These are phyloP conservation scores for Chaetorhynchus papuensis DNA, from an alignment of 2,113 vertebrate species.

Conservation along the genomic window DNA sequence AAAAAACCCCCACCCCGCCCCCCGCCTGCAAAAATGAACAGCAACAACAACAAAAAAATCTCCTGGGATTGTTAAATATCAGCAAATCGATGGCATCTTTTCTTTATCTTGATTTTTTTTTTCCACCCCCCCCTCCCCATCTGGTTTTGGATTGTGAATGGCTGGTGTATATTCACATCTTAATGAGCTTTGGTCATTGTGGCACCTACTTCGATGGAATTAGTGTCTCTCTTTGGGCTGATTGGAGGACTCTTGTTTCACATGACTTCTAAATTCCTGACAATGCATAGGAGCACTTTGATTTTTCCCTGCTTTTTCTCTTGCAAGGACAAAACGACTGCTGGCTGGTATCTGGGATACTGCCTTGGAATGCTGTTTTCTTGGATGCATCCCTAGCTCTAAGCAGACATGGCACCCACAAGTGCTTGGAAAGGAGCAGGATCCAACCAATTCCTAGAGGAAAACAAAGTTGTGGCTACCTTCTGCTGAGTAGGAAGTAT, in stretches of 20 bases:
- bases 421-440: neutral
- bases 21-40: rapidly evolving
- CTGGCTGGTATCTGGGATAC: constrained; percentile 18
- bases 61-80: constrained; percentile 9
- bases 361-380: neutral
- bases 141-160: constrained; percentile 5
- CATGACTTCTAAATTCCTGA: neutral
- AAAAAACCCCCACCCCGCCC: neutral
- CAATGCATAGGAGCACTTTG: constrained; percentile 59
- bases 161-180: constrained; percentile 21
- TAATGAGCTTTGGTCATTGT: constrained; percentile 27
- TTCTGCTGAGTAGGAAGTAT: neutral
- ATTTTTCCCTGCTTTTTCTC: constrained; percentile 5
- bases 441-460: neutral
- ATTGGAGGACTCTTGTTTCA: neutral
- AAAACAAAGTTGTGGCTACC: neutral
- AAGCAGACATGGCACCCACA: neutral
- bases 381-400: neutral
- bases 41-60: neutral
- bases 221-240: neutral
- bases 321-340: neutral
- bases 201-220: constrained; percentile 33
- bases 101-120: neutral
- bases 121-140: rapidly evolving
- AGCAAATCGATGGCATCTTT: neutral